Conservation (phyloP, 2,113 vertebrate genomes). For the Oncorhynchus tshawytscha region DNA sequence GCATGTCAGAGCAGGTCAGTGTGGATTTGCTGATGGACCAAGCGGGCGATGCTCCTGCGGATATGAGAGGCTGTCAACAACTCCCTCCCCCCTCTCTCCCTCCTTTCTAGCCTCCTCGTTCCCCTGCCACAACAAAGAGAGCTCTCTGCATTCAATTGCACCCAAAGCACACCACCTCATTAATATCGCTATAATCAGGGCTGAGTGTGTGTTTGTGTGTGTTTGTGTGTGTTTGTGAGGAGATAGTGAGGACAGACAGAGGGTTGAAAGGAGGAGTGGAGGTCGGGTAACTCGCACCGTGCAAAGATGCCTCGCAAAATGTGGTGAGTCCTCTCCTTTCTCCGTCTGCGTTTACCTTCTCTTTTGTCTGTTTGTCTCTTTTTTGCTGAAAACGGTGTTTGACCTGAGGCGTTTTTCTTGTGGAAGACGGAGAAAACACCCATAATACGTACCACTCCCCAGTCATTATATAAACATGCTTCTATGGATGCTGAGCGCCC, state of each 20-base stretch:
- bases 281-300: not conserved
- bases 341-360: not conserved
- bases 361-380: not conserved
- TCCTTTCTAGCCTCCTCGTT: not conserved
- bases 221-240: not conserved
- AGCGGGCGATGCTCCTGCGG: not conserved
- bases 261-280: not conserved
- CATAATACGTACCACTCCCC: too few species aligned
- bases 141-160: slow-evolving; percentile 1
- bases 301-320: slow-evolving; percentile 1
- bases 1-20: not conserved
- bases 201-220: not conserved
- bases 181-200: slow-evolving; percentile 1
- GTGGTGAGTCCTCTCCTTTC: slow-evolving; percentile 4
- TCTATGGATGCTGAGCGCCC: too few species aligned
- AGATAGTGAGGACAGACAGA: not conserved
- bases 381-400: not conserved
- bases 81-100: not conserved
- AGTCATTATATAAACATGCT: too few species aligned
- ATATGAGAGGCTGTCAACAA: not conserved
- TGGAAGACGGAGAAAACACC: not conserved
- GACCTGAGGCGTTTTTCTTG: not conserved
- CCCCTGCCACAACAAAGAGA: not conserved
- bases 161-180: slow-evolving; percentile 7
- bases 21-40: not conserved